Base-by-base conservation (phyloP, 2,113 vertebrate species). In the Orientallactaga bullata region DNA sequence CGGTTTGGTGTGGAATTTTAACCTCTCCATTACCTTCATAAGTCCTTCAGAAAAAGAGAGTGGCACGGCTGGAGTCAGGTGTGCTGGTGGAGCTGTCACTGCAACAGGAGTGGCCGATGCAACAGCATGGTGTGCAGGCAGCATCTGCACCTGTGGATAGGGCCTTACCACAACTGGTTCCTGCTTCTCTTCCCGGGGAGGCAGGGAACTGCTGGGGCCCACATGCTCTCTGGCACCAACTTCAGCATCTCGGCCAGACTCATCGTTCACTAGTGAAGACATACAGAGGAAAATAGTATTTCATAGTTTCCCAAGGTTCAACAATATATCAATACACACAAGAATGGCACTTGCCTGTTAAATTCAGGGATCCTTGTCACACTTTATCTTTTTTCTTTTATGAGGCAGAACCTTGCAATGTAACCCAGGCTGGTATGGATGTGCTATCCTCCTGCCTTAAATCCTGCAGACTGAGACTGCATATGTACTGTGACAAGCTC, bases 81-180 rank as follows among this genome's bases (percentile, higher is more conserved):
- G 99, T 63, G 99, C 98, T 71, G 99, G 98, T 4, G 99, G 97
- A 35, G 99, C 98, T 63, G 99, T 97, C 96, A 99, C 98, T 2
- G 99, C 98, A 42, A 99, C 98, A 0, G 99, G 98, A 2, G 99
- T 98, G 42, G 99, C 98, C 0, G 99, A 98, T 90, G 99, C 98
- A 21, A 99, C 99, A 60, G 99, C 97, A 89, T 99, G 97, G 69
- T 99, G 98, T 92, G 99, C 99, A 0, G 98, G 95, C 94, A 98
- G 63, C 97, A 99, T 98, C 97, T 99, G 99, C 58, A 99, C 98
- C 97, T 99, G 99, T 2, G 99, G 99, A 74, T 99, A 99, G 0
- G 99, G 99, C 93, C 99, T 98, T 42, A 99, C 99, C 95, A 99
- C 99, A 92, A 99, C 99, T 0, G 99, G 99, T 85, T 99, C 99